A percentile compares a stretch with the other conserved stretches of the same genome.
Conservation (phyloP, 2,888 invertebrate species). For the Pemphredon lugubris region DNA sequence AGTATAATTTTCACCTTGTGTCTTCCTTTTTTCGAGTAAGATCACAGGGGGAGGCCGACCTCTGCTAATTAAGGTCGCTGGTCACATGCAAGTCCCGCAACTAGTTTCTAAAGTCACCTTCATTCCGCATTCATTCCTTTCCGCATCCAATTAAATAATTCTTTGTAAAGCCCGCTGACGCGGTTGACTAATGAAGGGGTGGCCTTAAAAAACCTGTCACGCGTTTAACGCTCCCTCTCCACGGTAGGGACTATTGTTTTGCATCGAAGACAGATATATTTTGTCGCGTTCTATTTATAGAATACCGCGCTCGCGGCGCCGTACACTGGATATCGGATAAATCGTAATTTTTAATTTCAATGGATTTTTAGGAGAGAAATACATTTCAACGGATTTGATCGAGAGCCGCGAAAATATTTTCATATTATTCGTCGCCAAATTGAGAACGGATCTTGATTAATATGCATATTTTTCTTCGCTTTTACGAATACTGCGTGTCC, state of each 20-base stretch:
- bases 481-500: no score
- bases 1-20: slow-evolving; percentile 47
- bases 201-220: slow-evolving; percentile 35
- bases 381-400: no score
- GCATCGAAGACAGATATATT: not conserved
- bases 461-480: no score
- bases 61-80: slow-evolving; percentile 42
- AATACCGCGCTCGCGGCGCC: no score
- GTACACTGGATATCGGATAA: no score
- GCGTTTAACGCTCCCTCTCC: slow-evolving; percentile 26
- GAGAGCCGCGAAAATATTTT: no score
- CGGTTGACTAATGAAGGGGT: slow-evolving; percentile 38
- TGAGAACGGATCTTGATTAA: no score
- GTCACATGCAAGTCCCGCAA: slow-evolving; percentile 36
- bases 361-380: no score
- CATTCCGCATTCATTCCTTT: slow-evolving; percentile 47
- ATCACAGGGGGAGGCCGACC: slow-evolving; percentile 1
- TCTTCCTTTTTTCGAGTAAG: not conserved
- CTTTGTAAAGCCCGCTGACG: slow-evolving; percentile 26
- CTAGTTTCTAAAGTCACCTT: slow-evolving; percentile 38
- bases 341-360: no score
- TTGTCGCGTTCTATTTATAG: not conserved
- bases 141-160: slow-evolving; percentile 49
- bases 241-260: not conserved
- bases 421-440: no score